Evolutionary conservation across 2,113 vertebrate genomes (phyloP).

Genomic region (Euleptes europaea): DNA sequence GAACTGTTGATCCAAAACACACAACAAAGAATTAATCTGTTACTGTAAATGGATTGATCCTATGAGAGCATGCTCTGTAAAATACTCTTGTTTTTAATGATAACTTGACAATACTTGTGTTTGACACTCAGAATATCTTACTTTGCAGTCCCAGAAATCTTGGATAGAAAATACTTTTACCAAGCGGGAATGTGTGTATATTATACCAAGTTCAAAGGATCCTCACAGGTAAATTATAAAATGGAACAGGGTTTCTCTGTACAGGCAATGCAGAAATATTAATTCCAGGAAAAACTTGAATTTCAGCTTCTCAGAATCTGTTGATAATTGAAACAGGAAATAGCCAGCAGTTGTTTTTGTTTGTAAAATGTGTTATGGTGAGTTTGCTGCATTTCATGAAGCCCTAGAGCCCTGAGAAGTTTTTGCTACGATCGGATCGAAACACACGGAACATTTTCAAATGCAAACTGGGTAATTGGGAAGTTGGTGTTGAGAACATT

Average conservation of each 20-base stretch:
- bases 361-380: slow-evolving; percentile 43
- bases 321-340: neutral
- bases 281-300: too few relatives aligned
- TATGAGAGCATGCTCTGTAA: neutral
- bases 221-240: slow-evolving; percentile 91
- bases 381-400: slow-evolving; percentile 47
- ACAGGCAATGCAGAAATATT: neutral
- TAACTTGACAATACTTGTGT: neutral
- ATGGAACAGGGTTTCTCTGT: neutral
- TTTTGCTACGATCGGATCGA: slow-evolving; percentile 6
- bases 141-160: slow-evolving; percentile 97
- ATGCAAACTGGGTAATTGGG: slow-evolving; percentile 59
- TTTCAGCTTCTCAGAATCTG: neutral
- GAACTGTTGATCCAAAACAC: neutral
- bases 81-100: neutral
- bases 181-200: slow-evolving; percentile 98
- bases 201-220: slow-evolving; percentile 98
- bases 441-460: slow-evolving; percentile 64
- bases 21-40: neutral
- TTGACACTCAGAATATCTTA: neutral
- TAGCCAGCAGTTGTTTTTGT: neutral
- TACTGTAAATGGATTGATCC: neutral
- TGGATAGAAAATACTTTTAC: slow-evolving; percentile 99
- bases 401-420: slow-evolving; percentile 25
- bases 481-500: slow-evolving; percentile 61